Evolutionary conservation across 2,888 invertebrate genomes (phyloP).

Genomic region (Tachina fera): DNA sequence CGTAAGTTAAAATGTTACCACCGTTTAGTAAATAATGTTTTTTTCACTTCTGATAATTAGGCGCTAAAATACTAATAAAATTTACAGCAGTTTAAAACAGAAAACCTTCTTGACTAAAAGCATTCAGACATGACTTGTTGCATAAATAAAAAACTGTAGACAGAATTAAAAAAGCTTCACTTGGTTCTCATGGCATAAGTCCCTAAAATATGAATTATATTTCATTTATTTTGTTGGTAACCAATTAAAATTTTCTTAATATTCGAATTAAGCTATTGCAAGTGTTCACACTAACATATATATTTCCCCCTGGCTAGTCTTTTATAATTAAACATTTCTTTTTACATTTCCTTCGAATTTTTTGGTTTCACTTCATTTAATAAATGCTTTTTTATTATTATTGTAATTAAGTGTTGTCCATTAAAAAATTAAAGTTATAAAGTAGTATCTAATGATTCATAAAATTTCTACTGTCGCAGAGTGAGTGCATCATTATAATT

Average conservation of each 20-base stretch:
- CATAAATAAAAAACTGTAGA: too few relatives aligned
- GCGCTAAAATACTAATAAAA: too few relatives aligned
- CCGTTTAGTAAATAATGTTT: too few relatives aligned
- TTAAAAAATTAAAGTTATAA: conserved; percentile 51
- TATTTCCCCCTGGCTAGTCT: conserved; percentile 10
- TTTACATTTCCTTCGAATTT: neutral
- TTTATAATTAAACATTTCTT: conserved; percentile 31
- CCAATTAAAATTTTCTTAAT: neutral
- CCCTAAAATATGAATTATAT: neutral
- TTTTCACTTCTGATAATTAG: too few relatives aligned
- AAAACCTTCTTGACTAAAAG: too few relatives aligned
- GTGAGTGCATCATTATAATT: neutral
- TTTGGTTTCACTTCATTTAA: conserved; percentile 32
- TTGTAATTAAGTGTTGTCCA: conserved; percentile 58
- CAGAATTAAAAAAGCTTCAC: too few relatives aligned
- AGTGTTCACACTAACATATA: neutral
- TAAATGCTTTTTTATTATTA: conserved; percentile 49
- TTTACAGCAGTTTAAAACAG: too few relatives aligned
- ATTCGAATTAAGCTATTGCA: neutral
- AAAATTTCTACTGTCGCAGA: conserved; percentile 21
- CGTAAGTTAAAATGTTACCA: too few relatives aligned
- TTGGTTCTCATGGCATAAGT: too few relatives aligned
- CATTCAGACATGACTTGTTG: too few relatives aligned
- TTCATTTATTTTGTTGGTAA: neutral
- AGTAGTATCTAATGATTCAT: conserved; percentile 7